A percentile compares a stretch with the other conserved stretches of the same genome.
Evolutionary conservation across 1,140 invertebrate genomes (phyloP).

Genomic region (Heliconius himera): DNA sequence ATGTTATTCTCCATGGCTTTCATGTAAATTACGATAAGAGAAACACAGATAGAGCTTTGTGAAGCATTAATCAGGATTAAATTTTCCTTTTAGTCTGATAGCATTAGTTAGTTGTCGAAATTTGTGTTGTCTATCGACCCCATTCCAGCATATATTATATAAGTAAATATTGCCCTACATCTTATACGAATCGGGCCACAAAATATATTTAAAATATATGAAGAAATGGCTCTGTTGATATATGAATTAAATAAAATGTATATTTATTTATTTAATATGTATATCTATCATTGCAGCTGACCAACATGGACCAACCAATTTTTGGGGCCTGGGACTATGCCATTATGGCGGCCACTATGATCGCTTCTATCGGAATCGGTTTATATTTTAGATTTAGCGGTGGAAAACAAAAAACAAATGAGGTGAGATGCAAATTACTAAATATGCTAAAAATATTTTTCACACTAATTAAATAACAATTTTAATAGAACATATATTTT

Average conservation of each 20-base stretch:
- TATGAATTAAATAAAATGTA: no score
- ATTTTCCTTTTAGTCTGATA: not conserved
- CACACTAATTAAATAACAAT: no score
- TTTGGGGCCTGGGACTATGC: constrained; percentile 76
- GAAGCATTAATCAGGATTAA: no score
- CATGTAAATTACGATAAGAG: not conserved
- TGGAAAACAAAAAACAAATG: constrained; percentile 91
- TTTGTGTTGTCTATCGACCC: no score
- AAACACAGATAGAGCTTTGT: no score
- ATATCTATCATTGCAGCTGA: not conserved
- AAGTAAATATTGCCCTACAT: no score
- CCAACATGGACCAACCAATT: constrained; percentile 50
- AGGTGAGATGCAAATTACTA: constrained; percentile 84
- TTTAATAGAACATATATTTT: not conserved
- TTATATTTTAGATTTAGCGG: constrained; percentile 88
- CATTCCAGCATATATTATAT: no score
- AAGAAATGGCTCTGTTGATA: not conserved
- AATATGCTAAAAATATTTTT: no score
- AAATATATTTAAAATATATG: not conserved
- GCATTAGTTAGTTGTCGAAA: not conserved
- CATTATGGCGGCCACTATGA: constrained; percentile 75
- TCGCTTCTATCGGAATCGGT: constrained; percentile 70
- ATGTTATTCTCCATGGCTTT: not conserved
- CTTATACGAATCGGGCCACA: no score
- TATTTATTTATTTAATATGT: no score